phyloP scores from a whole-genome alignment of 2,888 invertebrate species.

The Drosophila quinaria region DNA sequence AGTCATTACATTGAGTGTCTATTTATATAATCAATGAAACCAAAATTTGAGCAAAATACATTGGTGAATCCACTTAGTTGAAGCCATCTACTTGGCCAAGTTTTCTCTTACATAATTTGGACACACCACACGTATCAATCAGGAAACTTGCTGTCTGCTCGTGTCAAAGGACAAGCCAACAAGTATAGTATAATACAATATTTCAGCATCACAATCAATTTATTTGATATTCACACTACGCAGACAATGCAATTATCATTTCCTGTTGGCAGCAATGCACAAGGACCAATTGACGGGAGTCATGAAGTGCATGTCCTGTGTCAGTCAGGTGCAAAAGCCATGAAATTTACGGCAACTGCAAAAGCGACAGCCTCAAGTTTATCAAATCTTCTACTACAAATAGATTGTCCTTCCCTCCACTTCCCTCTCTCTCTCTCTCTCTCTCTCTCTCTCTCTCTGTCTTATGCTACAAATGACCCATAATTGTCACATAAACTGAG shows the following conservation, averaged over 20 bases:
- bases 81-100: neutral
- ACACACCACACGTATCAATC: constrained; percentile 24
- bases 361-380: constrained; percentile 24
- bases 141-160: constrained; percentile 5
- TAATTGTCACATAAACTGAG: constrained; percentile 71
- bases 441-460: too few species aligned
- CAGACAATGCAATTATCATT: constrained; percentile 37
- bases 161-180: neutral
- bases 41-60: neutral
- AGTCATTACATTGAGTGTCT: neutral
- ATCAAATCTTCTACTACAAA: constrained; percentile 50
- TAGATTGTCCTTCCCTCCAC: constrained; percentile 19
- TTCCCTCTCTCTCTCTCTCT: neutral
- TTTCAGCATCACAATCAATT: constrained; percentile 19
- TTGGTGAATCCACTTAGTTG: constrained; percentile 4
- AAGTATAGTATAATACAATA: neutral
- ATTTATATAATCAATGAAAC: constrained; percentile 4
- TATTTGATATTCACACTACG: constrained; percentile 1
- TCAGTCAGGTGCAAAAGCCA: constrained; percentile 21
- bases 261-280: constrained; percentile 12
- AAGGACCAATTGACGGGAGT: constrained; percentile 8
- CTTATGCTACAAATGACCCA: constrained; percentile 60
- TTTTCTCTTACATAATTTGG: neutral
- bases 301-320: constrained; percentile 23
- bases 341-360: neutral